Evolutionary conservation across 2,888 invertebrate genomes (phyloP).

Genomic region (Elegia similella): DNA sequence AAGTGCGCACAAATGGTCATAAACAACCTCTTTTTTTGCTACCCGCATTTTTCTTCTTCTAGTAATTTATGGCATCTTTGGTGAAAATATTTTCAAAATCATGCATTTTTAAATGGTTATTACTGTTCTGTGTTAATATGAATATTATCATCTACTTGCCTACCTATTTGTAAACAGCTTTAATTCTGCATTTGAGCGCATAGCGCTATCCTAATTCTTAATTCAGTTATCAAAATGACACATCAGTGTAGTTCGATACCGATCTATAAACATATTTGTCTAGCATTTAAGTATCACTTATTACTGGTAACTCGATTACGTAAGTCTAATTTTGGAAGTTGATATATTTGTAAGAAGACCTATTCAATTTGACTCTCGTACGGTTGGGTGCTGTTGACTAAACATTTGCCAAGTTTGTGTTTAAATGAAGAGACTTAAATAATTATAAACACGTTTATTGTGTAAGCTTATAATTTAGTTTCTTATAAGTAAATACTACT

Average conservation of each 20-base stretch:
- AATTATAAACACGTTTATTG: constrained; percentile 19
- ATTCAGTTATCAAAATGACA: neutral
- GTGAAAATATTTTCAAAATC: no score
- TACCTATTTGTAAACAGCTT: constrained; percentile 3
- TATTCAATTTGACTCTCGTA: constrained; percentile 3
- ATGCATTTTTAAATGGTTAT: no score
- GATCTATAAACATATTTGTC: neutral
- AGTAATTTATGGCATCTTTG: no score
- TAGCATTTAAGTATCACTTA: neutral
- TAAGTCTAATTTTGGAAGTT: constrained; percentile 13
- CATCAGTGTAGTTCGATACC: neutral
- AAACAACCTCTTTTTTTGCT: no score
- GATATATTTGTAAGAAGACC: constrained; percentile 9
- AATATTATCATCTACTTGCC: neutral
- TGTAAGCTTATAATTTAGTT: constrained; percentile 21
- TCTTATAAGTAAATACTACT: constrained; percentile 21
- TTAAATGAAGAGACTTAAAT: constrained; percentile 20
- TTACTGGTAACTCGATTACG: constrained; percentile 1
- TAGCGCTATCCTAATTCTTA: neutral
- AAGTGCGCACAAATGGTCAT: no score
- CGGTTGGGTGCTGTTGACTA: constrained; percentile 17
- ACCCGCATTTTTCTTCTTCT: no score
- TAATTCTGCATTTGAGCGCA: constrained; percentile 9
- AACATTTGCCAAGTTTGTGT: constrained; percentile 17
- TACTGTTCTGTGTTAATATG: no score